phyloP scores from a whole-genome alignment of 2,888 invertebrate species.

The Parelbella ahira region DNA sequence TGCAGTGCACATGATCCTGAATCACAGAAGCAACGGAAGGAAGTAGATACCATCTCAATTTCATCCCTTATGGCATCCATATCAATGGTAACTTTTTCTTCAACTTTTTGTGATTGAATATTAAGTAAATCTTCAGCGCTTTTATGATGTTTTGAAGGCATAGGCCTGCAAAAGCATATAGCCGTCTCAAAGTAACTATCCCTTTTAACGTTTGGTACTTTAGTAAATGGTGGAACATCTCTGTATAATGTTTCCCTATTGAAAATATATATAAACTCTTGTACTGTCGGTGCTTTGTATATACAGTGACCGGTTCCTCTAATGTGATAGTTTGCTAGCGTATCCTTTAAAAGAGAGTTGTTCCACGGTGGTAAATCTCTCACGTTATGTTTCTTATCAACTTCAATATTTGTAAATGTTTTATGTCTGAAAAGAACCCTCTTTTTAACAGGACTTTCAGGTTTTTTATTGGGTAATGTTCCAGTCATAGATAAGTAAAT shows the following conservation, averaged over 20 bases:
- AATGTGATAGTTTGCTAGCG: slow-evolving; percentile 67
- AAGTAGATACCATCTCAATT: slow-evolving; percentile 53
- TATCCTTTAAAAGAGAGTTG: slow-evolving; percentile 60
- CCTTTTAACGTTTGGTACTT: slow-evolving; percentile 50
- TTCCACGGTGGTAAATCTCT: slow-evolving; percentile 58
- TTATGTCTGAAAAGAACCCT: slow-evolving; percentile 71
- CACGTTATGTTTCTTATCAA: slow-evolving; percentile 57
- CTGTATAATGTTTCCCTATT: slow-evolving; percentile 66
- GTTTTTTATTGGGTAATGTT: slow-evolving; percentile 62
- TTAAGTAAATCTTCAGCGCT: slow-evolving; percentile 71
- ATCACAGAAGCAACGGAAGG: slow-evolving; percentile 72
- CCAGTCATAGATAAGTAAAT: slow-evolving; percentile 67
- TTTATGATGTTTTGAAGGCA: slow-evolving; percentile 60
- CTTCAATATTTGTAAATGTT: slow-evolving; percentile 73
- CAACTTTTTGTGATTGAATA: slow-evolving; percentile 41
- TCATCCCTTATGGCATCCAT: slow-evolving; percentile 47
- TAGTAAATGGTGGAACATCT: slow-evolving; percentile 54
- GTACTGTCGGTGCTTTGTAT: slow-evolving; percentile 63
- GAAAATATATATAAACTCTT: slow-evolving; percentile 70
- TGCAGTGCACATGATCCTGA: slow-evolving; percentile 59
- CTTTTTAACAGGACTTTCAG: slow-evolving; percentile 45
- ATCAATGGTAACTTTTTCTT: slow-evolving; percentile 56
- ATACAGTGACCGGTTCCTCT: slow-evolving; percentile 74
- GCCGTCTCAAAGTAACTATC: slow-evolving; percentile 72
- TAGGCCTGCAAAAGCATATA: slow-evolving; percentile 71